Evolutionary conservation across 2,113 vertebrate genomes (phyloP).

Genomic region (Pseudonaja textilis): DNA sequence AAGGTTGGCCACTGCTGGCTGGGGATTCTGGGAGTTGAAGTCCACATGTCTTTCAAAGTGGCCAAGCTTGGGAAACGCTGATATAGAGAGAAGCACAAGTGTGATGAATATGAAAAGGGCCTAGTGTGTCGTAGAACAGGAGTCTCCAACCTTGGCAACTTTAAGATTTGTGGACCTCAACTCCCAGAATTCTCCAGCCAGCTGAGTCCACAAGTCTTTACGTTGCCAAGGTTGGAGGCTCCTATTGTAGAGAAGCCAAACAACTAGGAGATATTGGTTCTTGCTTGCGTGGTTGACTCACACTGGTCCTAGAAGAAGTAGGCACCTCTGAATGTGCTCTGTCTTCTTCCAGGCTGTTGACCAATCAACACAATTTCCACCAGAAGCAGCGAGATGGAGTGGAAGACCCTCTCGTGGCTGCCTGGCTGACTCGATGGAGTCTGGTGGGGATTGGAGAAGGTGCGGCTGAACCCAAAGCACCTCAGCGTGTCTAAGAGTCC

Average conservation of each 20-base stretch:
- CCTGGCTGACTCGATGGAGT: background rate
- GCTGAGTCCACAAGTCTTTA: background rate
- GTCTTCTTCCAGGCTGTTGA: background rate
- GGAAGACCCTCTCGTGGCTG: background rate
- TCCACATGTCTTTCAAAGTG: background rate
- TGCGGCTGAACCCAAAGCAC: background rate
- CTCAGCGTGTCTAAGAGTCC: background rate
- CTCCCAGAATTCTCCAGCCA: background rate
- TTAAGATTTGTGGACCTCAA: background rate
- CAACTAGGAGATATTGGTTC: background rate
- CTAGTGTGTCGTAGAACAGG: background rate
- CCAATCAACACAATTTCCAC: background rate
- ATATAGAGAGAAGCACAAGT: background rate
- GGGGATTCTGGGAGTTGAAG: background rate
- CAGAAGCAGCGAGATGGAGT: background rate
- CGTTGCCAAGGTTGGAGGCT: background rate
- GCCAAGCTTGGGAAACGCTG: background rate
- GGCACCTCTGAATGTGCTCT: background rate
- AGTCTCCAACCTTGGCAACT: background rate
- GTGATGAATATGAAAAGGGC: background rate
- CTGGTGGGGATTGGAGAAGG: background rate
- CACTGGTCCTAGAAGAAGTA: background rate
- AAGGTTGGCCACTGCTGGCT: background rate
- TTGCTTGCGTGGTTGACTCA: background rate
- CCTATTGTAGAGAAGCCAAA: background rate